These are phyloP conservation scores for Hystrix brachyura DNA, from an alignment of 2,113 vertebrate species.

Conservation along the genomic window DNA sequence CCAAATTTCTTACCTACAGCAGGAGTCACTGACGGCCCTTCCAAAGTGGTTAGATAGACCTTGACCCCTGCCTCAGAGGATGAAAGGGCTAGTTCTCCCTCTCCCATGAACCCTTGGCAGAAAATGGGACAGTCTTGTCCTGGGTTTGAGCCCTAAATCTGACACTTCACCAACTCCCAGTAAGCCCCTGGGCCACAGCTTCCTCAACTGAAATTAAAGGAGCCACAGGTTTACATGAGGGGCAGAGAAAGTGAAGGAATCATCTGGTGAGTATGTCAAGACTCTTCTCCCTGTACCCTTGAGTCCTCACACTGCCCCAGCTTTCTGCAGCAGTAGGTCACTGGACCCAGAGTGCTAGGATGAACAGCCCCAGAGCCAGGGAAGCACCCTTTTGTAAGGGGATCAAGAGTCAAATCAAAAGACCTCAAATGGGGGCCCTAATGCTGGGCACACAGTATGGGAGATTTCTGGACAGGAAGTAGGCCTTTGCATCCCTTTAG, in stretches of 20 bases:
- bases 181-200: neutral
- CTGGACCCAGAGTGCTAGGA: neutral
- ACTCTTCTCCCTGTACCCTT: neutral
- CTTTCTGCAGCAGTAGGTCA: neutral
- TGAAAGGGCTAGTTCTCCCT: neutral
- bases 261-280: neutral
- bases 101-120: neutral
- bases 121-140: neutral
- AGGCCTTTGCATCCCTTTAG: neutral
- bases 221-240: neutral
- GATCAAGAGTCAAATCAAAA: neutral
- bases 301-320: neutral
- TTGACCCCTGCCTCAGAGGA: neutral
- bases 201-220: neutral
- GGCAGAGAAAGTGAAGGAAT: neutral
- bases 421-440: neutral
- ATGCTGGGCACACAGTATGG: neutral
- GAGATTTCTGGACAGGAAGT: neutral
- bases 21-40: neutral
- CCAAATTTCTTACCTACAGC: neutral
- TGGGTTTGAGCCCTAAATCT: neutral
- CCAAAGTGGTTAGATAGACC: neutral
- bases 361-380: neutral
- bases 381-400: neutral
- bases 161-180: neutral